Evolutionary conservation across 1,140 invertebrate genomes (phyloP).

Genomic region (Solenopsis fugax): DNA sequence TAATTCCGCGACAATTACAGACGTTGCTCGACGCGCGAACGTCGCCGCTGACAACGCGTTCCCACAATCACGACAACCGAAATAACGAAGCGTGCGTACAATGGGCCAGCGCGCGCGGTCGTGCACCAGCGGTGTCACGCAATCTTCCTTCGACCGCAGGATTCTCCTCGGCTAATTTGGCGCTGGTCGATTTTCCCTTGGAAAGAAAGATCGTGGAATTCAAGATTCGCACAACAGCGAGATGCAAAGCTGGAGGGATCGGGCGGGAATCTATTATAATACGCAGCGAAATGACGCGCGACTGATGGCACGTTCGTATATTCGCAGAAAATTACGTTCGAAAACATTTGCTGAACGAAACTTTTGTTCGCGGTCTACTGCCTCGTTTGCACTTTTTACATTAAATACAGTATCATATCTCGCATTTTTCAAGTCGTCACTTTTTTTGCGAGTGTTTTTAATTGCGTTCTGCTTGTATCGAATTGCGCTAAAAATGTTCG

Average conservation of each 20-base stretch:
- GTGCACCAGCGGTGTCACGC: slow-evolving; percentile 15
- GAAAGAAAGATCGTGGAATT: background rate
- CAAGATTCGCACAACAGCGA: background rate
- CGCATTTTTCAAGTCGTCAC: background rate
- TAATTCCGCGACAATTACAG: slow-evolving; percentile 64
- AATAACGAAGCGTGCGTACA: slow-evolving; percentile 20
- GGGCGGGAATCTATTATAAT: background rate
- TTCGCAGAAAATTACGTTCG: background rate
- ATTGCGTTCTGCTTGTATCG: background rate
- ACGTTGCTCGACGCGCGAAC: slow-evolving; percentile 23
- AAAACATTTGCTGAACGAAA: background rate
- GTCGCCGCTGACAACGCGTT: slow-evolving; percentile 44
- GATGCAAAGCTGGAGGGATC: background rate
- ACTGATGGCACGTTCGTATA: background rate
- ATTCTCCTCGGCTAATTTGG: background rate
- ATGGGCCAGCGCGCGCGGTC: background rate
- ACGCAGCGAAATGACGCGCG: background rate
- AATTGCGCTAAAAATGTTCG: slow-evolving; percentile 1
- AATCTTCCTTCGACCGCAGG: background rate
- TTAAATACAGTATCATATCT: background rate
- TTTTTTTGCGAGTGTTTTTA: background rate
- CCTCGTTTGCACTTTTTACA: background rate
- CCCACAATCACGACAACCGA: slow-evolving; percentile 58
- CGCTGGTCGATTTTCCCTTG: background rate
- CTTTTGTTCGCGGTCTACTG: background rate